These are phyloP conservation scores for Agrotis segetum DNA, from an alignment of 2,888 invertebrate genomes.

Conservation along the genomic window DNA sequence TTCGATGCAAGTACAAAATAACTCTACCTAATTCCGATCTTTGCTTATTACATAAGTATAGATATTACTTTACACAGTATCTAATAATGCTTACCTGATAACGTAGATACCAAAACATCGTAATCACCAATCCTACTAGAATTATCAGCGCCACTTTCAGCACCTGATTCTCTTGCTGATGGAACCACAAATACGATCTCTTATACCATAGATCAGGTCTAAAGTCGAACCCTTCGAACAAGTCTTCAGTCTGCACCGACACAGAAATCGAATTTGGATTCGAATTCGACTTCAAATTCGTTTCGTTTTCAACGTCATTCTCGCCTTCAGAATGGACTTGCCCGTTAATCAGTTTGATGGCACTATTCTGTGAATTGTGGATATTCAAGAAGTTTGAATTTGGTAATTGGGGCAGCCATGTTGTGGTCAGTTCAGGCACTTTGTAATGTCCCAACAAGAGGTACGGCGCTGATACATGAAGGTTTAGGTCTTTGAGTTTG, in stretches of 20 bases:
- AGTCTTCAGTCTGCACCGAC: slow-evolving; percentile 91
- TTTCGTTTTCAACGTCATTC: slow-evolving; percentile 85
- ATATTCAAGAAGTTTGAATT: slow-evolving; percentile 79
- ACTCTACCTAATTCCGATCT: no score
- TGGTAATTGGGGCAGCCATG: slow-evolving; percentile 85
- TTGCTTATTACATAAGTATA: no score
- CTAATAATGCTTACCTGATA: slow-evolving; percentile 90
- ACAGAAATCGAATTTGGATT: slow-evolving; percentile 85
- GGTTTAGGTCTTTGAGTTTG: slow-evolving; percentile 83
- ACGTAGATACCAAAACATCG: slow-evolving; percentile 94
- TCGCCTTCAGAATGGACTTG: slow-evolving; percentile 79
- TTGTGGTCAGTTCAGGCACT: slow-evolving; percentile 91
- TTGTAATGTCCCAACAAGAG: slow-evolving; percentile 93
- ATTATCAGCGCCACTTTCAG: slow-evolving; percentile 93
- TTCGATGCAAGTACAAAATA: no score
- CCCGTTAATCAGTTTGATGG: slow-evolving; percentile 83
- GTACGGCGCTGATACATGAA: slow-evolving; percentile 86
- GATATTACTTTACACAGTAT: slow-evolving; percentile 25
- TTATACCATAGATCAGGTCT: slow-evolving; percentile 85
- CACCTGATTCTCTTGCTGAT: slow-evolving; percentile 94
- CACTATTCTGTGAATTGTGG: slow-evolving; percentile 72
- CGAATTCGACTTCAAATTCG: slow-evolving; percentile 83
- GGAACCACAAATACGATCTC: slow-evolving; percentile 91
- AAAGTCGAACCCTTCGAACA: slow-evolving; percentile 84
- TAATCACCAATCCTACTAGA: slow-evolving; percentile 92